phyloP scores from a whole-genome alignment of 2,888 invertebrate genomes.

The Dorcus parallelipipedus region DNA sequence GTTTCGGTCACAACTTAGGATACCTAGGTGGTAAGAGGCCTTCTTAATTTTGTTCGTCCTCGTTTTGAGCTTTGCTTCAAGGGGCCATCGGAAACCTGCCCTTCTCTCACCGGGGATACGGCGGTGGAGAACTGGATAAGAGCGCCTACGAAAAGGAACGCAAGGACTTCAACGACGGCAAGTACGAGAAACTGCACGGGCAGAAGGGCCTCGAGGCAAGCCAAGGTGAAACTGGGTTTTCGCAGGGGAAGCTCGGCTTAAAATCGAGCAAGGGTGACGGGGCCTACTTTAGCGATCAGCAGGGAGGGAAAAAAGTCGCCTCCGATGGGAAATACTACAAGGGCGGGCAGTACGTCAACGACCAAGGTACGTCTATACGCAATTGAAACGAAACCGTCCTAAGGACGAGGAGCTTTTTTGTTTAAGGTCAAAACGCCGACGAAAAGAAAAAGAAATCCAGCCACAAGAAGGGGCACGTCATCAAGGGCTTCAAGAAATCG shows the following conservation, averaged over 20 bases:
- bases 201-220: conserved; percentile 55
- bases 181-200: conserved; percentile 54
- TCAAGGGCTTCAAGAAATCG: conserved; percentile 64
- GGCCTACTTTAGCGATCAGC: conserved; percentile 55
- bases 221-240: conserved; percentile 57
- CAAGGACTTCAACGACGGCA: conserved; percentile 56
- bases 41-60: neutral
- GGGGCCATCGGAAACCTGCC: neutral
- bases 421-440: conserved; percentile 52
- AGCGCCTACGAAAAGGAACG: conserved; percentile 57
- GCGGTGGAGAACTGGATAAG: conserved; percentile 52
- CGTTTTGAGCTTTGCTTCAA: conserved; percentile 9
- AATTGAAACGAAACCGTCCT: neutral
- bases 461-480: conserved; percentile 62
- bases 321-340: conserved; percentile 59
- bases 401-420: conserved; percentile 18
- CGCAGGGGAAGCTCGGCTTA: conserved; percentile 51
- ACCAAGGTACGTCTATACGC: conserved; percentile 50
- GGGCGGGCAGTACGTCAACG: conserved; percentile 56
- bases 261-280: conserved; percentile 48
- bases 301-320: conserved; percentile 57
- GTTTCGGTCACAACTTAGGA: conserved; percentile 33
- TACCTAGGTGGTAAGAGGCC: conserved; percentile 27
- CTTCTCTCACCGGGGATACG: conserved; percentile 10
- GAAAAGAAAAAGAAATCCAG: conserved; percentile 56